phyloP scores from a whole-genome alignment of 2,888 invertebrate genomes.

The Argyresthia goedartella region DNA sequence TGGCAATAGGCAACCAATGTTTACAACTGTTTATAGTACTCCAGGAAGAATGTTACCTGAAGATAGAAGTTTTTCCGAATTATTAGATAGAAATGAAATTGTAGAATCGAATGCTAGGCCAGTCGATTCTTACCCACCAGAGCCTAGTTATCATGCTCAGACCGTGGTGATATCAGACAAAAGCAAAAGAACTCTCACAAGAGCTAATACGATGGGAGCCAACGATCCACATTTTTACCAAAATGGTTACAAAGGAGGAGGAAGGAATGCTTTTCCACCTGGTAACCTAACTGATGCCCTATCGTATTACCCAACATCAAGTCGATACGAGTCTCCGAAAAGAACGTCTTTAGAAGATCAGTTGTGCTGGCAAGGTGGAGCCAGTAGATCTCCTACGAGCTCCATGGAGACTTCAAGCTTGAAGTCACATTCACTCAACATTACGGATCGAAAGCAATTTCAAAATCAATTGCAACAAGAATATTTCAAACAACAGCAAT shows the following conservation, averaged over 20 bases:
- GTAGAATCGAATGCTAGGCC: slow-evolving; percentile 38
- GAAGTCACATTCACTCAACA: slow-evolving; percentile 71
- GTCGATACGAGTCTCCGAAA: slow-evolving; percentile 69
- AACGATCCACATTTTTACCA: slow-evolving; percentile 66
- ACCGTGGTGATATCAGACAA: slow-evolving; percentile 60
- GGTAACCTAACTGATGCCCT: slow-evolving; percentile 84
- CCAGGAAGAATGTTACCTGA: slow-evolving; percentile 74
- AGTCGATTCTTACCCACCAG: slow-evolving; percentile 62
- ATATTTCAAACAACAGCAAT: slow-evolving; percentile 66
- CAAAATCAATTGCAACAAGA: slow-evolving; percentile 68
- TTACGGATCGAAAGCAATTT: slow-evolving; percentile 66
- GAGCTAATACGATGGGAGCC: slow-evolving; percentile 68
- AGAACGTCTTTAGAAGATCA: slow-evolving; percentile 73
- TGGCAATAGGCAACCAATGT: slow-evolving; percentile 78
- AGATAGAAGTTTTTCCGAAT: slow-evolving; percentile 76
- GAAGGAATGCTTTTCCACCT: slow-evolving; percentile 77
- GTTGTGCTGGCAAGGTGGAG: slow-evolving; percentile 69
- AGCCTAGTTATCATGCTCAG: slow-evolving; percentile 70
- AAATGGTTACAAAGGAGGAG: slow-evolving; percentile 77
- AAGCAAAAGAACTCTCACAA: slow-evolving; percentile 61
- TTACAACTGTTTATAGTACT: slow-evolving; percentile 81
- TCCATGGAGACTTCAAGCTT: slow-evolving; percentile 69
- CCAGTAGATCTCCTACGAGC: slow-evolving; percentile 72
- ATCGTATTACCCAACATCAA: slow-evolving; percentile 84
- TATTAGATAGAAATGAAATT: slow-evolving; percentile 74